Percentiles rank a stretch among this genome's conserved stretches.
Evolutionary conservation across 2,113 vertebrate genomes (phyloP).

Genomic region (Megaptera novaeangliae): DNA sequence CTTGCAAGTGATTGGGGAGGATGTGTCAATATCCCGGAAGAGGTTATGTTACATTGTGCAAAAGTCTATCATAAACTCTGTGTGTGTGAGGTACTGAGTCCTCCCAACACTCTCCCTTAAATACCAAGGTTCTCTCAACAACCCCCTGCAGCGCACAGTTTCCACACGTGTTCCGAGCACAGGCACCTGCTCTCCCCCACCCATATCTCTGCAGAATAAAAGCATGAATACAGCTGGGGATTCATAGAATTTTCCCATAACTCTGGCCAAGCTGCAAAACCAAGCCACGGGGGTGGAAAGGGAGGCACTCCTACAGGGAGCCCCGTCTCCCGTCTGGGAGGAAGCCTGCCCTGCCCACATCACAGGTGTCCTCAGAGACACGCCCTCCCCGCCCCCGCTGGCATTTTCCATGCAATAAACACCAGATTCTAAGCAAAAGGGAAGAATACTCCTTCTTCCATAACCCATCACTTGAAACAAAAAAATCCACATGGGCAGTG

Average conservation of each 20-base stretch:
- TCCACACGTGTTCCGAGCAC: fast-evolving
- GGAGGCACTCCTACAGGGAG: fast-evolving
- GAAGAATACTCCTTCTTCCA: neutral
- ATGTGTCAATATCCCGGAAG: fast-evolving
- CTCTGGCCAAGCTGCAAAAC: neutral
- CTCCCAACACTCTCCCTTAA: fast-evolving
- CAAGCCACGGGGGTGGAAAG: fast-evolving
- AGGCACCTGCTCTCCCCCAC: neutral
- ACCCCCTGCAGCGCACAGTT: neutral
- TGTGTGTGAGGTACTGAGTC: fast-evolving
- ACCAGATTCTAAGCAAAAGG: fast-evolving
- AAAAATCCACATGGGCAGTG: neutral
- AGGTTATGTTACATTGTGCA: fast-evolving
- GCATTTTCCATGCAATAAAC: fast-evolving
- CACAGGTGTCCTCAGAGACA: fast-evolving
- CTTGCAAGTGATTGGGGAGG: fast-evolving
- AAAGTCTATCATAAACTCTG: fast-evolving
- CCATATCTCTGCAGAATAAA: fast-evolving
- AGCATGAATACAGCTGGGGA: fast-evolving
- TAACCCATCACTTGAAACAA: neutral
- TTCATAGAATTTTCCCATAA: fast-evolving
- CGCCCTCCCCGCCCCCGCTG: fast-evolving
- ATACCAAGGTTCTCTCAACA: neutral
- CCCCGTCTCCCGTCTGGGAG: fast-evolving
- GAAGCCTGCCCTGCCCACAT: fast-evolving